Evolutionary conservation across 2,113 vertebrate genomes (phyloP), one percentile per base, ranked within the genome.

Genomic region (Nothoprocta perdicaria): DNA sequence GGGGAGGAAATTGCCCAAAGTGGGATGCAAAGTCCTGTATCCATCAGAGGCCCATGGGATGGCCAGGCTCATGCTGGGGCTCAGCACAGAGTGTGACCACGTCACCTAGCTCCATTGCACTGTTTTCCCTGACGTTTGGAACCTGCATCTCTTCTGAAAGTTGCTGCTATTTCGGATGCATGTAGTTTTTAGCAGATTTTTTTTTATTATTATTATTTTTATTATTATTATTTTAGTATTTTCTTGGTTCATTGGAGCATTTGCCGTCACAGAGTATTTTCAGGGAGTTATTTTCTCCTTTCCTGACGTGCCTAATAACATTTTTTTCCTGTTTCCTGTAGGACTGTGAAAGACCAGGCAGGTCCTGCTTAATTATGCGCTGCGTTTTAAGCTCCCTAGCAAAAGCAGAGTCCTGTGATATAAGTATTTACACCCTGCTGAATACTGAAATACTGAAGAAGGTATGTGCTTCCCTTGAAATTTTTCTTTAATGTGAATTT

Each of bases 391-490:
- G 98, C 53, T 98, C 98, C 1, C 96, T 99, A 48, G 93, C 98
- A 68, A 99, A 98, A 97, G 98, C 99, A 74, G 99, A 99, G 88
- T 98, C 98, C 41, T 96, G 98, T 67, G 98, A 97, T 76, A 98
- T 99, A 91, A 98, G 98, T 89, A 84, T 99, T 68, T 98, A 98
- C 93, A 97, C 98, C 77, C 97, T 99, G 38, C 98, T 99, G 84
- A 99, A 99, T 97, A 99, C 99, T 3, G 99, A 99, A 96, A 99
- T 99, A 88, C 82, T 99, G 57, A 99, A 99, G 84, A 99, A 98
- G 98, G 99, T 99, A 96, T 15, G 90, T 62, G 15, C 40, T 89
- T 65, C 41, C n/a, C 29, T 71, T 67, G 41, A 12, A 22, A 21
- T 11, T 82, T 65, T 14, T 33, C 26, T 75, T 77, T 38, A 72